Evolutionary conservation across 2,113 vertebrate species (phyloP), one percentile per base, ranked within the genome.

Genomic region (Tachysurus vachellii): DNA sequence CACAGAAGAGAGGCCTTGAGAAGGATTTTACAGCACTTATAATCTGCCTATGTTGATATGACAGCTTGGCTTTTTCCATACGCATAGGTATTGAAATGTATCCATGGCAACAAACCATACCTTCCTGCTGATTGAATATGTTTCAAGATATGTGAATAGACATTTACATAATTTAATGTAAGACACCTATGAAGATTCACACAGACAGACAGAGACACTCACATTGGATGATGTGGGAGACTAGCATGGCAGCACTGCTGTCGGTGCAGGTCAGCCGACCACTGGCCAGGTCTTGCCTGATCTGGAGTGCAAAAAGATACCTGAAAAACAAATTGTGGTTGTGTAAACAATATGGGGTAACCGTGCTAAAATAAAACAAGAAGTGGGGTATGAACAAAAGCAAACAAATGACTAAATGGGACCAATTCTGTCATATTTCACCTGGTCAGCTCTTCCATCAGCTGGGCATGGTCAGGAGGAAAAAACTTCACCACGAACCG

Each of bases 401-500:
- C 12, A 68, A 31, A 31, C 10, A 86, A 64, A 31, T 26, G 31
- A 23, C 53, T 64, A n/a, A 59, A 11, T 13, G 54, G 4, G 23
- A 31, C 7, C 19, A 42, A 68, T 19, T 50, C 47, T 50, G 47
- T 50, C 47, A 53, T 21, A 84, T 85, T 95, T 94, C 90, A 99
- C 98, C 98, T 97, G 84, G 98, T 99, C 88, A 99, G 93, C 86
- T 99, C 98, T 89, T 99, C 98, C 93, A 98, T 95, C n/a, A 99
- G 95, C 89, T 99, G 97, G 70, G 97, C 94, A 0, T 98, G 97
- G 91, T 99, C 99, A 1, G 97, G 97, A 42, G 98, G 97, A 87
- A 99, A 99, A 93, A 99, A 99, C 93, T 99, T 99, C 92, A 99
- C 98, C 90, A 97, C 97, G 90, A 99, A 99, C 92, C 96, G 97